Evolutionary conservation across 2,113 vertebrate genomes (phyloP).

Genomic region (Oostethus manadensis): DNA sequence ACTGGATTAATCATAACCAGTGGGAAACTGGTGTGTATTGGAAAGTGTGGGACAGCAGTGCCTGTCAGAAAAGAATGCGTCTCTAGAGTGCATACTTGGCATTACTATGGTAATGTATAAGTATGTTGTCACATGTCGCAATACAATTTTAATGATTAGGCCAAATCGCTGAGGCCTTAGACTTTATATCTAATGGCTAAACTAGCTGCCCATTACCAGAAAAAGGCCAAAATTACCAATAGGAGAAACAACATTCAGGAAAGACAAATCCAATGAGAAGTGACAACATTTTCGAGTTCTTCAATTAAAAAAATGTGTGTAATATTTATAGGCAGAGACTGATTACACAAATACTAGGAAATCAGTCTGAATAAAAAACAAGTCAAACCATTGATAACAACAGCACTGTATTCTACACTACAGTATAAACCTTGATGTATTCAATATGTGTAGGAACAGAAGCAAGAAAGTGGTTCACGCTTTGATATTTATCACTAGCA

Average conservation of each 20-base stretch:
- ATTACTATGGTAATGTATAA: conserved; percentile 14
- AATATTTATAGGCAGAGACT: neutral
- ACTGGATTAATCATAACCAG: conserved; percentile 46
- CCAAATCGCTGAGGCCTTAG: conserved; percentile 8
- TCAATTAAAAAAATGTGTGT: neutral
- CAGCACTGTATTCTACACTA: neutral
- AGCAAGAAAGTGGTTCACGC: too few relatives aligned
- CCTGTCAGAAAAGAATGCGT: conserved; percentile 8
- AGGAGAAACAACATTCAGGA: neutral
- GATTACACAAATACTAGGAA: conserved; percentile 6
- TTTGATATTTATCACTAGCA: neutral
- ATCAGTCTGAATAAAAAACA: conserved; percentile 19
- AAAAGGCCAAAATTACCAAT: conserved; percentile 13
- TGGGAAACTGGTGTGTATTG: conserved; percentile 56
- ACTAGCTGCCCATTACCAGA: conserved; percentile 9
- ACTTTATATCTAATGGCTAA: neutral
- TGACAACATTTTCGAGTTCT: neutral
- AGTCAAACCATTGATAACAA: conserved; percentile 11
- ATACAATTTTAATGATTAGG: conserved; percentile 9
- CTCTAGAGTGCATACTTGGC: conserved; percentile 6
- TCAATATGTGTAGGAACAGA: too few relatives aligned
- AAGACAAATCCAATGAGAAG: neutral
- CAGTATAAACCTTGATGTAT: neutral
- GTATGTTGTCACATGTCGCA: conserved; percentile 6
- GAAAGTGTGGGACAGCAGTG: conserved; percentile 11